Conservation (phyloP, 2,888 invertebrate genomes). For the Fabriciana adippe region DNA sequence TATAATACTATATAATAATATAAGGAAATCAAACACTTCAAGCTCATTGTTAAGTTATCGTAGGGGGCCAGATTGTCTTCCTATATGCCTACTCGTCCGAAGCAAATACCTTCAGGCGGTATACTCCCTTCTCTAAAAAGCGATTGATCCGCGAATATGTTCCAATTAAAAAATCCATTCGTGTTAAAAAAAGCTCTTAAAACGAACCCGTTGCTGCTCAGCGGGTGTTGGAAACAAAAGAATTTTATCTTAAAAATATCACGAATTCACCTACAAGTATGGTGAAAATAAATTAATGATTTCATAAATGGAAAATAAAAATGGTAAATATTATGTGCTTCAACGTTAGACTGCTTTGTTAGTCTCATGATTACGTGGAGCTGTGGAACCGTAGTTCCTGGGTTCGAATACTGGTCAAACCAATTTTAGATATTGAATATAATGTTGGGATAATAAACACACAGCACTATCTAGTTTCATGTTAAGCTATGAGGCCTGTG, state of each 20-base stretch:
- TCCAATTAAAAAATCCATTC: slow-evolving; percentile 68
- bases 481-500: too few species aligned
- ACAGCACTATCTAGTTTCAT: too few species aligned
- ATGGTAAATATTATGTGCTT: neutral
- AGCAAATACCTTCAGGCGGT: slow-evolving; percentile 73
- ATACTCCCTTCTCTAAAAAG: slow-evolving; percentile 58
- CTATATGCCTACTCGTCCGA: slow-evolving; percentile 66
- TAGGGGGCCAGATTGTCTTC: slow-evolving; percentile 68
- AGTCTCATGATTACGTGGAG: too few species aligned
- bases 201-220: slow-evolving; percentile 51
- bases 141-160: slow-evolving; percentile 72
- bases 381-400: too few species aligned
- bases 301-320: neutral
- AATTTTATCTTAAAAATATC: slow-evolving; percentile 23
- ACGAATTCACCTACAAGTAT: slow-evolving; percentile 14
- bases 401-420: too few species aligned
- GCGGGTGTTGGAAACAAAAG: slow-evolving; percentile 45
- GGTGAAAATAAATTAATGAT: slow-evolving; percentile 12
- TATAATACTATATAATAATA: slow-evolving; percentile 4
- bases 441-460: too few species aligned
- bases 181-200: slow-evolving; percentile 43
- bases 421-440: too few species aligned
- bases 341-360: too few species aligned
- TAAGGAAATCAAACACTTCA: slow-evolving; percentile 4
- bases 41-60: slow-evolving; percentile 43